Percentiles rank a stretch among this genome's conserved stretches.
phyloP scores from a whole-genome alignment of 92 coral and sea anemone genomes.

The Porites rus region DNA sequence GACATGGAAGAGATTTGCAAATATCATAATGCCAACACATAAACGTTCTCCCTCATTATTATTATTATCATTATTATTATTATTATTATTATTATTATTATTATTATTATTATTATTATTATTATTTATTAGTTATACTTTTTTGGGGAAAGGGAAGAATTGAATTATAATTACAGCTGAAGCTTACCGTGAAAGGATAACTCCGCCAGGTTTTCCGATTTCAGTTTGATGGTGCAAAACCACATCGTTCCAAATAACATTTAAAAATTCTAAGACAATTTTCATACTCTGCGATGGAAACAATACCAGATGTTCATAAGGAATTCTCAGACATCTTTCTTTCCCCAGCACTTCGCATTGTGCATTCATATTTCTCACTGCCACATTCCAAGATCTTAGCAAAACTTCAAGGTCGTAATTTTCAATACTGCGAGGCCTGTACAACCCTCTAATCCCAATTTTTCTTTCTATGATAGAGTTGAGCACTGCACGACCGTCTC shows the following conservation, averaged over 20 bases:
- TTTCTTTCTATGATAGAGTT: constrained; percentile 81
- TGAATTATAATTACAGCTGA: not conserved
- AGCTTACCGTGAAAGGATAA: constrained; percentile 81
- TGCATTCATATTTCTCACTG: constrained; percentile 65
- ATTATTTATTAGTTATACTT: too few relatives aligned
- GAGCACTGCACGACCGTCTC: constrained; percentile 95
- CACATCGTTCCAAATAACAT: constrained; percentile 81
- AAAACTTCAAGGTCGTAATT: constrained; percentile 53
- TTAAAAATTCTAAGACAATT: constrained; percentile 71
- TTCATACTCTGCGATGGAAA: constrained; percentile 74
- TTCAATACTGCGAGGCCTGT: constrained; percentile 26
- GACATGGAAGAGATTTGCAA: not conserved
- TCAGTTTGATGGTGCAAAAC: constrained; percentile 87
- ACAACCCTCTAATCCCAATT: constrained; percentile 74
- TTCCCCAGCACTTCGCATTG: constrained; percentile 78
- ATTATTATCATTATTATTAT: too few relatives aligned
- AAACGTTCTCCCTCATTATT: not conserved
- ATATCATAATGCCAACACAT: not conserved
- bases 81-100: too few relatives aligned
- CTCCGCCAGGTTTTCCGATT: constrained; percentile 81
- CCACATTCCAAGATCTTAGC: constrained; percentile 77
- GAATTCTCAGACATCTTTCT: constrained; percentile 72
- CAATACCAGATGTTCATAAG: constrained; percentile 89
- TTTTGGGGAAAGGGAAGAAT: not conserved
- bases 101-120: too few relatives aligned